Percentiles rank a stretch among this genome's conserved stretches.
These are phyloP conservation scores for Phrynosoma platyrhinos DNA, from an alignment of 2,113 vertebrate species.

Conservation along the genomic window DNA sequence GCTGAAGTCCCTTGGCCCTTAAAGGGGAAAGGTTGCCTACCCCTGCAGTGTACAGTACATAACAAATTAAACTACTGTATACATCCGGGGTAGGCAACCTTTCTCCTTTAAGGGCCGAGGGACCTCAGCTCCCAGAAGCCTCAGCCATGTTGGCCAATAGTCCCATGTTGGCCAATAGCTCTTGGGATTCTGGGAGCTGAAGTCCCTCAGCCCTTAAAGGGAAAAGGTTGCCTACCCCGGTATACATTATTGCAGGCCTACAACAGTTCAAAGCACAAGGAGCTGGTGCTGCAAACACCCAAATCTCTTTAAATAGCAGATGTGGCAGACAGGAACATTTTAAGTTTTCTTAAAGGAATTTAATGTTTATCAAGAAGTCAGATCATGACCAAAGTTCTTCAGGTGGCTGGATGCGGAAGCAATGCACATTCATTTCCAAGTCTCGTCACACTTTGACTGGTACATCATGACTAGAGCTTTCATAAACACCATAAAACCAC, in stretches of 20 bases:
- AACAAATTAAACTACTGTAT: neutral
- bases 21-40: no score
- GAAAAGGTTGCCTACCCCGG: no score
- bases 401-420: neutral
- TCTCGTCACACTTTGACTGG: neutral
- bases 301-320: neutral
- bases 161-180: no score
- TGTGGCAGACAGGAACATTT: neutral
- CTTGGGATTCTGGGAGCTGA: no score
- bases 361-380: slow-evolving; percentile 11
- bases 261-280: no score
- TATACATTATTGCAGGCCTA: neutral
- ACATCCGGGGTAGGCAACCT: no score
- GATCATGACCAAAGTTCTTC: neutral
- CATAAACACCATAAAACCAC: neutral
- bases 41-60: neutral
- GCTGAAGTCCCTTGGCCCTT: no score
- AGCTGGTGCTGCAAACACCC: neutral
- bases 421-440: neutral
- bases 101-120: no score
- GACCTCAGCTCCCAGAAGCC: no score
- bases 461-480: neutral
- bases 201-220: no score
- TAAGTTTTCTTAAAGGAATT: neutral
- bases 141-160: no score